Conservation (phyloP, 2,797 vertebrate genomes). For the Lepus oiostolus region DNA sequence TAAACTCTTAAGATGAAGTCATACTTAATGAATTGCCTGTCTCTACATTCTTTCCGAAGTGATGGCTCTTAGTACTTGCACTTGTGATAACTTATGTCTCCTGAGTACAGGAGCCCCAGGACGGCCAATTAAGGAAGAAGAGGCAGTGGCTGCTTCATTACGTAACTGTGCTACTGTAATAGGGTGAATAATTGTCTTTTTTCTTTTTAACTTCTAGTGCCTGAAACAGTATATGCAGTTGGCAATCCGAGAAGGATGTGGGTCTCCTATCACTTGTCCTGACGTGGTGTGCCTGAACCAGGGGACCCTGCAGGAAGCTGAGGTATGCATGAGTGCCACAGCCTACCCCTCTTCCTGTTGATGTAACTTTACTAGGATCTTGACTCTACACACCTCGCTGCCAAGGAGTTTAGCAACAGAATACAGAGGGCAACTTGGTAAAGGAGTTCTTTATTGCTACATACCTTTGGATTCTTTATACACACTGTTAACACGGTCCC, state of each 20-base stretch:
- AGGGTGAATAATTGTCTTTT: constrained; percentile 72
- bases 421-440: constrained; percentile 73
- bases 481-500: neutral
- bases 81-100: constrained; percentile 80
- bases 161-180: constrained; percentile 58
- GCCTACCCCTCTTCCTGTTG: constrained; percentile 22
- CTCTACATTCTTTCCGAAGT: constrained; percentile 84
- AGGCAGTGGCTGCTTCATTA: constrained; percentile 39
- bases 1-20: constrained; percentile 78
- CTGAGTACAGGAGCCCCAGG: constrained; percentile 69
- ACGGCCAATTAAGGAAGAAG: constrained; percentile 81
- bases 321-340: constrained; percentile 90
- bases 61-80: constrained; percentile 78
- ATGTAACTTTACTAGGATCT: constrained; percentile 64
- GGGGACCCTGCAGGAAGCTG: constrained; percentile 93
- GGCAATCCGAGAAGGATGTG: constrained; percentile 95
- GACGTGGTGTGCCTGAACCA: constrained; percentile 93
- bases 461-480: neutral
- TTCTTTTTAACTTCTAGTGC: constrained; percentile 90
- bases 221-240: constrained; percentile 95
- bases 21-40: constrained; percentile 79
- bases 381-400: constrained; percentile 71
- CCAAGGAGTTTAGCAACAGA: constrained; percentile 73
- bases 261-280: constrained; percentile 96
- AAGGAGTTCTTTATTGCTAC: constrained; percentile 19